phyloP scores from a whole-genome alignment of 2,888 invertebrate species.

The Pherbina coryleti region DNA sequence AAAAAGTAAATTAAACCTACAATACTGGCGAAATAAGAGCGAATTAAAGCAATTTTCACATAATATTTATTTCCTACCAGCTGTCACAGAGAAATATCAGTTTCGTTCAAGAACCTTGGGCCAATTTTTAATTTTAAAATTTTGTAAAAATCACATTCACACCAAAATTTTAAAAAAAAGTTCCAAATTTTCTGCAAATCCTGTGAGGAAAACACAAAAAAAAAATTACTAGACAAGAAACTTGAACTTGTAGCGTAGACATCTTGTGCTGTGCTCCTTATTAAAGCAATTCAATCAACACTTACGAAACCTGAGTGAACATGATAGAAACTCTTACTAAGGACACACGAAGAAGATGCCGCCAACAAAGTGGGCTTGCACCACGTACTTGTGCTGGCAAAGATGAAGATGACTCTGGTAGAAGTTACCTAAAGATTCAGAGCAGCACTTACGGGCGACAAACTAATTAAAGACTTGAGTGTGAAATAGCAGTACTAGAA shows the following conservation, averaged over 20 bases:
- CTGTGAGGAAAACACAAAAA: not conserved
- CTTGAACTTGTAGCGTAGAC: not conserved
- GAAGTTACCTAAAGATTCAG: not conserved
- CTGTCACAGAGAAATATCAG: too few relatives aligned
- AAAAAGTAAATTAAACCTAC: too few relatives aligned
- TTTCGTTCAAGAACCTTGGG: too few relatives aligned
- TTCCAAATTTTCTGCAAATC: too few relatives aligned
- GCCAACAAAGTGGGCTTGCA: not conserved
- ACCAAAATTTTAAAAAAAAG: too few relatives aligned
- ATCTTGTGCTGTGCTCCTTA: not conserved
- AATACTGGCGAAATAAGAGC: too few relatives aligned
- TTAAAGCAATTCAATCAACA: not conserved
- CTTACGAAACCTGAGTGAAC: not conserved
- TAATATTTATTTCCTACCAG: too few relatives aligned
- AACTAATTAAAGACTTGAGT: conserved; percentile 3
- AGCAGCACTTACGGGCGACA: not conserved
- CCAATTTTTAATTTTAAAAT: too few relatives aligned
- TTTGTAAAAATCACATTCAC: too few relatives aligned
- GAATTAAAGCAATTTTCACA: too few relatives aligned
- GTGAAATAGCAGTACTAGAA: too few relatives aligned
- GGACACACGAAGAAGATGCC: not conserved
- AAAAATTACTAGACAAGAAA: not conserved
- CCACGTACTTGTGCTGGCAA: not conserved
- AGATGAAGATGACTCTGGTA: not conserved
- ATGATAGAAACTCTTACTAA: too few relatives aligned